phyloP scores from a whole-genome alignment of 2,113 vertebrate genomes.

The Opisthocomus hoazin region DNA sequence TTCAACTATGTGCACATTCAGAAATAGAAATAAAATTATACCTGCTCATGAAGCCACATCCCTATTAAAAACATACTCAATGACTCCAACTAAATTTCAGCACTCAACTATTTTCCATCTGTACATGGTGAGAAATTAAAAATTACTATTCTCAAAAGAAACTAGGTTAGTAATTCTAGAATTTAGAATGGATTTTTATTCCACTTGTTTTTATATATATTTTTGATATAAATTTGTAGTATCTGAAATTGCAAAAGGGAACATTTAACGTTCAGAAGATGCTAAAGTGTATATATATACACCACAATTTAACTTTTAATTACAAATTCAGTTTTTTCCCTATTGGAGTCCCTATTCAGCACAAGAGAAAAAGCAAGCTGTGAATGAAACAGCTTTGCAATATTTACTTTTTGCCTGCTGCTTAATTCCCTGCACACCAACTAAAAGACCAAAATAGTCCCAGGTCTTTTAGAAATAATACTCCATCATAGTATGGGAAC shows the following conservation, averaged over 20 bases:
- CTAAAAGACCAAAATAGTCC: background rate
- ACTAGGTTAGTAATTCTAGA: background rate
- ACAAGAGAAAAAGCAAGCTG: background rate
- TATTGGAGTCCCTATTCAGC: background rate
- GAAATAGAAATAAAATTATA: background rate
- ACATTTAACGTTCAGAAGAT: background rate
- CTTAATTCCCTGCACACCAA: background rate
- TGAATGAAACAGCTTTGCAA: background rate
- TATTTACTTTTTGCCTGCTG: background rate
- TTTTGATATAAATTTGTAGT: background rate
- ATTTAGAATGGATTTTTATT: background rate
- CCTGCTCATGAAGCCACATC: background rate
- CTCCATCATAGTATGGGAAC: background rate
- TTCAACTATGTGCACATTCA: background rate
- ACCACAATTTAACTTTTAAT: background rate
- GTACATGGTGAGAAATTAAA: background rate
- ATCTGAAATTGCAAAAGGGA: background rate
- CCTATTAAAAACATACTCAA: background rate
- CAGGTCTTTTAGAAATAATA: background rate
- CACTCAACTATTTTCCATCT: background rate
- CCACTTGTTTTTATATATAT: background rate
- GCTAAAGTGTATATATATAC: background rate
- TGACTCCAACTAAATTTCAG: background rate
- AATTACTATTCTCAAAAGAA: background rate
- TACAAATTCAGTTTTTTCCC: background rate